Conservation (phyloP, 1,140 invertebrate genomes). For the Phymorhynchus buccinoides region DNA sequence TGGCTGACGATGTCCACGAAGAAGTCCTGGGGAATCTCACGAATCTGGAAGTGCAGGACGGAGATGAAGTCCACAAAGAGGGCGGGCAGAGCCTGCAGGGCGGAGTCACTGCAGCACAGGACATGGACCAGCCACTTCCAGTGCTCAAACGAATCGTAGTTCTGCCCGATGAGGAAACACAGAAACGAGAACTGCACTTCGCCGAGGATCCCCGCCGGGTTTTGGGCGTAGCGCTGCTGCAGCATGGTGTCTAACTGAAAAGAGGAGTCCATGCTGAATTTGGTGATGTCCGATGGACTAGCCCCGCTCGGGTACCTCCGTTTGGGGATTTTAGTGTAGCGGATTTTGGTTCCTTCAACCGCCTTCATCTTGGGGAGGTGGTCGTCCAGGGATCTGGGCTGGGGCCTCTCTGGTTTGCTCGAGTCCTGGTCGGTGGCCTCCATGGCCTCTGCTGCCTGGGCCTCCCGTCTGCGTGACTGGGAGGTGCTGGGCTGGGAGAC, state of each 20-base stretch:
- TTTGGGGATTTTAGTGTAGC: constrained; percentile 85
- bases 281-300: constrained; percentile 87
- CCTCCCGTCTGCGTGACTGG: constrained; percentile 52
- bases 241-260: constrained; percentile 81
- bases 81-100: constrained; percentile 80
- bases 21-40: constrained; percentile 90
- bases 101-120: constrained; percentile 87
- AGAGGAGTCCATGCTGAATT: constrained; percentile 88
- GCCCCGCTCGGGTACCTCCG: constrained; percentile 83
- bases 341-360: constrained; percentile 84
- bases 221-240: constrained; percentile 47
- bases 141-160: constrained; percentile 94
- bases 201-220: constrained; percentile 77
- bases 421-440: neutral
- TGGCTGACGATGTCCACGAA: constrained; percentile 90
- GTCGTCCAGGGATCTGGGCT: constrained; percentile 18
- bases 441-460: constrained; percentile 34
- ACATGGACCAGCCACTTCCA: constrained; percentile 92
- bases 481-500: constrained; percentile 66
- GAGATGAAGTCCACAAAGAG: constrained; percentile 87
- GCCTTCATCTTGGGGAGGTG: constrained; percentile 86
- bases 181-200: constrained; percentile 94
- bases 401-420: neutral
- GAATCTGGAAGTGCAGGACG: constrained; percentile 86
- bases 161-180: constrained; percentile 93